Evolutionary conservation across 2,888 invertebrate genomes (phyloP).

Genomic region (Megalurothrips usitatus): DNA sequence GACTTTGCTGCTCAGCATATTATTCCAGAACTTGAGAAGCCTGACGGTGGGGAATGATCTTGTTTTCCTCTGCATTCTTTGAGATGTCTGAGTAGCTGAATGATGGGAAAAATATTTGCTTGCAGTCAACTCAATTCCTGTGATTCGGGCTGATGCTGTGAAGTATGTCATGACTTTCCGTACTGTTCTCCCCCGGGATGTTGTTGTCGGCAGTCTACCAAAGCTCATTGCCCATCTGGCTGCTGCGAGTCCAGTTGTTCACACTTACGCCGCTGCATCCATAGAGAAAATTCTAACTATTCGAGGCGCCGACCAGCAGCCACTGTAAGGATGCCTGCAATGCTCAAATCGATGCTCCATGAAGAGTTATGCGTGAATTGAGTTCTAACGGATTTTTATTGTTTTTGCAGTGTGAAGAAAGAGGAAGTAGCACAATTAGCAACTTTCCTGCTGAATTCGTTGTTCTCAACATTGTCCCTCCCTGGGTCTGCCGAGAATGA

Average conservation of each 20-base stretch:
- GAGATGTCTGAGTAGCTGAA: too few species aligned
- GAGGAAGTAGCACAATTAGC: constrained; percentile 64
- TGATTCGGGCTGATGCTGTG: constrained; percentile 92
- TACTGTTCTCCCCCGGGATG: constrained; percentile 75
- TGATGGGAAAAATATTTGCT: constrained; percentile 38
- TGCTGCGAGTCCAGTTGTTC: constrained; percentile 76
- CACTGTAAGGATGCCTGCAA: constrained; percentile 49
- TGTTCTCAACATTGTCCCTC: constrained; percentile 70
- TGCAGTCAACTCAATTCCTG: constrained; percentile 80
- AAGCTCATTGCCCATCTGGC: constrained; percentile 71
- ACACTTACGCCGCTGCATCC: constrained; percentile 88
- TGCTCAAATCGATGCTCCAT: background rate
- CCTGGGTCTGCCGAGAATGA: constrained; percentile 87
- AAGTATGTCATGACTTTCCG: constrained; percentile 97
- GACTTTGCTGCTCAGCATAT: constrained; percentile 88
- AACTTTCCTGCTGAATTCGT: constrained; percentile 62
- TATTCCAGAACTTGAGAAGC: constrained; percentile 73
- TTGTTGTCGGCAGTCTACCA: constrained; percentile 70
- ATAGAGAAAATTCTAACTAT: constrained; percentile 83
- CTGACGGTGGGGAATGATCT: constrained; percentile 54
- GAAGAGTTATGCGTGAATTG: constrained; percentile 30
- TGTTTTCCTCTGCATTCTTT: too few species aligned
- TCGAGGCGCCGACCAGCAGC: constrained; percentile 55
- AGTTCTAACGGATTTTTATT: constrained; percentile 29
- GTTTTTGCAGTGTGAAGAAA: constrained; percentile 41